Percentiles rank a stretch among this genome's conserved stretches.
phyloP scores from a whole-genome alignment of 2,113 vertebrate species.

The Cochlearius cochlearius region DNA sequence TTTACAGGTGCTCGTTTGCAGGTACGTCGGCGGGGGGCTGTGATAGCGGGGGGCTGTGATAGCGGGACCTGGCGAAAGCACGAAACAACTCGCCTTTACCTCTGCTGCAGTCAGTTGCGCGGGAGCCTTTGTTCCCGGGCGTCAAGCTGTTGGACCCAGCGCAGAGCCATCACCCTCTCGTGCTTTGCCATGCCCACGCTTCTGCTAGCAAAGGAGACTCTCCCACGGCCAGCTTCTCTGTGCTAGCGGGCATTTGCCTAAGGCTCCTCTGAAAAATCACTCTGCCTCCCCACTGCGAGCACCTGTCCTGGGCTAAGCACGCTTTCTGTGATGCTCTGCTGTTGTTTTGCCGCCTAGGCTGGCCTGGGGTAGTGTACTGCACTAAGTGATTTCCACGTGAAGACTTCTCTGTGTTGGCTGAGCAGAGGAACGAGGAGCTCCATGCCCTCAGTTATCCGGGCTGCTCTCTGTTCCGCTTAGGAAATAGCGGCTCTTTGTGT shows the following conservation, averaged over 20 bases:
- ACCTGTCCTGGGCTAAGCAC: fast-evolving
- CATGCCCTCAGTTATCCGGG: fast-evolving
- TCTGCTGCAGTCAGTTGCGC: fast-evolving
- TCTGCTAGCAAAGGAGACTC: too few species aligned
- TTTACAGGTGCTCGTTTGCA: fast-evolving
- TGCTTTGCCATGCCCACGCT: fast-evolving
- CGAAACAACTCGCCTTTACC: fast-evolving
- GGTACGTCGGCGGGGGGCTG: not conserved
- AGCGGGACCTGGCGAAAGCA: fast-evolving
- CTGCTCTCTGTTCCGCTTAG: not conserved
- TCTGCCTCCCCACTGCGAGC: not conserved
- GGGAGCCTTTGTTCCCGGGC: fast-evolving
- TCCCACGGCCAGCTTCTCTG: not conserved
- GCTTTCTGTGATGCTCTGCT: fast-evolving
- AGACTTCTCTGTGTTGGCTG: not conserved
- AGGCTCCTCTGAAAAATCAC: not conserved
- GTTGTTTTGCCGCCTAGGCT: not conserved
- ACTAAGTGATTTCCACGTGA: fast-evolving
- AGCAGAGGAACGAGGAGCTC: not conserved
- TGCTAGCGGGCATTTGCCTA: not conserved
- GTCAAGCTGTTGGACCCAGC: not conserved
- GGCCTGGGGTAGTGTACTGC: not conserved
- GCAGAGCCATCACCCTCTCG: not conserved
- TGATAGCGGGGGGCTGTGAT: fast-evolving
- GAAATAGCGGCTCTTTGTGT: not conserved